Conservation (phyloP, 2,888 invertebrate genomes). For the Pheosia gnoma region DNA sequence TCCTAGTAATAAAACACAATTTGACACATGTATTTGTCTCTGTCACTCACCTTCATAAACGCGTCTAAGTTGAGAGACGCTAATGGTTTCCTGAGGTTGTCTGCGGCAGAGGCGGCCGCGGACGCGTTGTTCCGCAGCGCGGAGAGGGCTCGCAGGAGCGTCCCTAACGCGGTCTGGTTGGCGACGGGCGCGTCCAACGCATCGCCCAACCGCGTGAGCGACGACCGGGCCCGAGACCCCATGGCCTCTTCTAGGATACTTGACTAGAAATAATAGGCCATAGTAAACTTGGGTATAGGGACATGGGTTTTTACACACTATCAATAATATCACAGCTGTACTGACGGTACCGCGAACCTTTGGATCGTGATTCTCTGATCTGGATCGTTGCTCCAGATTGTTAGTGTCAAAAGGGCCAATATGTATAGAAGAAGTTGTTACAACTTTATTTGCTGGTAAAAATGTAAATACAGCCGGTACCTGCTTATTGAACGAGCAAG, state of each 20-base stretch:
- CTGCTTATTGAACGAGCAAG: too few species aligned
- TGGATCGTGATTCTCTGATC: too few species aligned
- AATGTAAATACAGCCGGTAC: too few species aligned
- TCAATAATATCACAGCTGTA: too few species aligned
- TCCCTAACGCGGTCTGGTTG: constrained; percentile 90
- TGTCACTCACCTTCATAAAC: constrained; percentile 67
- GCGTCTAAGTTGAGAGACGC: constrained; percentile 87
- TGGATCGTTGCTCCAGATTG: too few species aligned
- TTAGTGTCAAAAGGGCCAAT: neutral
- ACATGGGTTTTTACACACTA: too few species aligned
- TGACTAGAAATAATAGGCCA: constrained; percentile 79
- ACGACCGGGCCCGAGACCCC: constrained; percentile 87
- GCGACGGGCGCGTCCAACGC: constrained; percentile 90
- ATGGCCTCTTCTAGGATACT: constrained; percentile 90
- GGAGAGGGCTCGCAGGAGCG: constrained; percentile 87
- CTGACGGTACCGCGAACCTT: too few species aligned
- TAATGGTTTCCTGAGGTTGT: constrained; percentile 89
- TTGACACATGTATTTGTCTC: neutral
- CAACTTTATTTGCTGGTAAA: too few species aligned
- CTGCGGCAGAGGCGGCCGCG: constrained; percentile 89
- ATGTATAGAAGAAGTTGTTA: neutral
- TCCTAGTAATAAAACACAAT: too few species aligned
- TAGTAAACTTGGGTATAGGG: neutral
- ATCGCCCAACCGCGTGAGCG: constrained; percentile 89
- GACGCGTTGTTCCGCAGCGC: constrained; percentile 90